Percentiles rank a stretch among this genome's conserved stretches.
These are phyloP conservation scores for Pentamera pediparva DNA, from an alignment of 53 echinoderm and acorn worm species.

Conservation along the genomic window DNA sequence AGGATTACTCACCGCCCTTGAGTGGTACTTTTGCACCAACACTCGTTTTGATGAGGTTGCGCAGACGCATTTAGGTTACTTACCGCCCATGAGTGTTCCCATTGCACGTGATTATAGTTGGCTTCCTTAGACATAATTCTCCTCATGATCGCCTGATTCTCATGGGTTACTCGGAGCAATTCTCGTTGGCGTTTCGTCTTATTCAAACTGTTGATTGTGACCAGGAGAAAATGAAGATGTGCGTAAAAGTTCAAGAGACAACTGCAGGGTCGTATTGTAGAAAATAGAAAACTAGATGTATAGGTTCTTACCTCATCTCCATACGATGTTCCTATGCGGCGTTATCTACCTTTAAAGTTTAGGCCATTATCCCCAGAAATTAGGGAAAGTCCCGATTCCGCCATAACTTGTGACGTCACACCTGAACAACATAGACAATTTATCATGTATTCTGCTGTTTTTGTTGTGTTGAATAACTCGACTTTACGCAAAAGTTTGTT, in stretches of 20 bases:
- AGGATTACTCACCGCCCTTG: no score
- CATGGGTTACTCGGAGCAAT: constrained; percentile 84
- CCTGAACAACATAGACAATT: no score
- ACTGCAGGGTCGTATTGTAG: background rate
- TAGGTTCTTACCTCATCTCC: background rate
- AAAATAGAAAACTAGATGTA: background rate
- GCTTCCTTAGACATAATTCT: constrained; percentile 89
- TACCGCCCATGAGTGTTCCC: constrained; percentile 98
- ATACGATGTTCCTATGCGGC: background rate
- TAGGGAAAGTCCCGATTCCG: background rate
- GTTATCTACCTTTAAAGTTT: background rate
- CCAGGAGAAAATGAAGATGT: background rate
- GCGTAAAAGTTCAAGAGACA: background rate
- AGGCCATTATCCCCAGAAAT: background rate
- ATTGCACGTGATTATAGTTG: constrained; percentile 81
- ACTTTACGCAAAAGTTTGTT: no score
- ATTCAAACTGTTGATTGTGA: constrained; percentile 53
- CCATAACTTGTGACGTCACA: no score
- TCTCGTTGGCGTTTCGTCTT: constrained; percentile 84
- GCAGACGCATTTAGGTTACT: background rate
- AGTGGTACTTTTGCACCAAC: no score
- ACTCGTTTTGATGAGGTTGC: no score
- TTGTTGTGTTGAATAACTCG: no score
- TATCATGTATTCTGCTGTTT: no score
- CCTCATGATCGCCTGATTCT: constrained; percentile 94